Base-by-base conservation (phyloP, 2,888 invertebrate species). In the Himalopsyche kuldschensis region DNA sequence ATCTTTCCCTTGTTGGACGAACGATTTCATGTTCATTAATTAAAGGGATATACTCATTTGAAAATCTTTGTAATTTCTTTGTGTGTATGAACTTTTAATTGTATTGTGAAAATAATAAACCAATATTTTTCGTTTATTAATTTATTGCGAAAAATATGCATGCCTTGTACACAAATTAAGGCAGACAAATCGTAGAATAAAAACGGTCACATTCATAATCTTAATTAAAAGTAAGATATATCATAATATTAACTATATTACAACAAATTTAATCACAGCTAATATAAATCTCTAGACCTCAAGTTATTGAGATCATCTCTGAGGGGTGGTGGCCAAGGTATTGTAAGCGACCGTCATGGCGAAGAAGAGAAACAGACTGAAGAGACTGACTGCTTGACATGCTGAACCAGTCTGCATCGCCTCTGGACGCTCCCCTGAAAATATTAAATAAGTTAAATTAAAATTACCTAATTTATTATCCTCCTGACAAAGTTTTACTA, bases 371-470 rank as follows among this genome's bases (percentile, higher is more conserved):
- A 91, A 89, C 46, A 91, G 88, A 20, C 89, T 88, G 79, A 91
- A 87, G 86, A 90, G 90, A 87, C 90, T 91, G 87, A 90, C 91
- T 76, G 91, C 93, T 11, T 80, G 78, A 11, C 79, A 69, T 87
- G 94, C 94, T 85, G 94, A 94, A 88, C 95, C 95, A 86, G 95
- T 95, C 90, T 95, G 95, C 95, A 95, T 95, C 81, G 95, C 95
- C 87, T 95, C 95, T 87, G 95, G 95, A 88, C 94, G 93, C 90
- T 95, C 95, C 88, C 95, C 95, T 95, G 92, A 78, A 91, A 92
- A 88, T 94, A 83, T 20, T 31, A 32, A 47, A 63, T 55, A 55
- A 55, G n/a, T 55, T 20, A 11, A 41, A 41, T 41, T 41, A 41
- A 15, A 41, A 41, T 41, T 41, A 15, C 5, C 15, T 15, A 41